Base-by-base conservation (phyloP, 30 jellyfish, hydroid and myxozoan genomes). In the Aurelia sp. region DNA sequence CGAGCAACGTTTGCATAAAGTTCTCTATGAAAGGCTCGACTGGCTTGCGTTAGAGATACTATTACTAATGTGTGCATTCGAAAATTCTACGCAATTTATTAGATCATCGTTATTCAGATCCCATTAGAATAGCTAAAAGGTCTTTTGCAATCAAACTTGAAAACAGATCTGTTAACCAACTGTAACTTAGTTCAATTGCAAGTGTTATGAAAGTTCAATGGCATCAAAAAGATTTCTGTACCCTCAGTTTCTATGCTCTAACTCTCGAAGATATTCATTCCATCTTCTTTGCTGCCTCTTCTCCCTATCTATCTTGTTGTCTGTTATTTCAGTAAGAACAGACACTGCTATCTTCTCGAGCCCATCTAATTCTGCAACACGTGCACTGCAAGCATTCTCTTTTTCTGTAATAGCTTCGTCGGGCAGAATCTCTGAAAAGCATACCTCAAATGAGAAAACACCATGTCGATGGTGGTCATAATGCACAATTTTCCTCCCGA, bases 181-280 rank as follows among this genome's bases (percentile, higher is more conserved):
- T 27, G 33, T 27, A 27, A 27, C 33, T 27, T 27, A 27, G 33
- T 27, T 27, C 55, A 44, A 7, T 44, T 44, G 55, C 55, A 44
- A 44, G 15, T 44, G 55, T 44, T 44, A 44, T 44, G 55, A 44
- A 4, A 2, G 15, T 13, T 44, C 55, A 5, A 44, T 44, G 55
- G 55, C 15, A 44, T 44, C 55, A 44, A 2, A 8, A 44, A 44
- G 3, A 44, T 44, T 12, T 44, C 55, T 44, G 55, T 44, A 44
- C 10, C 55, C 13, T 44, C 55, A 44, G 15, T 44, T 37, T 13
- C 67, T 47, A 1, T 64, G 65, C 33, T 69, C 63, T 13, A 81
- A 75, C 35, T 81, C 91, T 41, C 58, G 70, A 12, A 13, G 61
- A 23, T 66, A 81, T 58, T 81, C 80, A 8, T 67, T 67, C 91